Evolutionary conservation across 2,797 vertebrate species (phyloP), one percentile per base, ranked within the genome.

Genomic region (Arctocebus calabarensis): DNA sequence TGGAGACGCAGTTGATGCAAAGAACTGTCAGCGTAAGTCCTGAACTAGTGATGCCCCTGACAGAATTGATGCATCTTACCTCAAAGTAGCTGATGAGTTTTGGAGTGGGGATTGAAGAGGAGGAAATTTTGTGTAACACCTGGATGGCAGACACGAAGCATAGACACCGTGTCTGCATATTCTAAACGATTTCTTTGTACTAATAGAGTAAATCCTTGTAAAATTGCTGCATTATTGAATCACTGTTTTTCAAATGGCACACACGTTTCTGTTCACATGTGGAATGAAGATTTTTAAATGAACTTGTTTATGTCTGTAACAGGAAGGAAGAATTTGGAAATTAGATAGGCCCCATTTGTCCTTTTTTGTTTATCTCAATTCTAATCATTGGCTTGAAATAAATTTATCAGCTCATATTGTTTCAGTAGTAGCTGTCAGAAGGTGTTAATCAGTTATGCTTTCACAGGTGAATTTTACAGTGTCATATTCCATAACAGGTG

Each of bases 1-100:
- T 85, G 99, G 99, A 43, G 99, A 99, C 29, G 99, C 99, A 78
- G 93, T 99, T 96, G 95, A 96, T 88, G 98, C 98, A 84, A 99
- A 98, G 95, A 99, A 98, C 98, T 99, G 99, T 98, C 99, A 99
- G 57, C 97, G 99, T 99, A 98, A 99, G 99, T 99, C 96, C 84
- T 86, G 70, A 98, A 98, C 95, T 97, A 97, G 96, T 97, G 93
- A 97, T 98, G 95, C 96, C 97, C 79, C 95, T 98, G 98, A 98
- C 98, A 97, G 94, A 96, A 97, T 96, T 98, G 98, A 98, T 98
- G 92, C 94, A 88, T 97, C 95, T 82, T 88, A 43, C 97, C 96
- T 93, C 96, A 66, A 1, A 97, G 91, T 62, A 95, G 83, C 89
- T 95, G 96, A 97, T 95, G 93, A 97, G 90, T 89, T 97, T 84